Percentiles rank a stretch among this genome's conserved stretches.
Conservation (phyloP, 1,140 invertebrate species). For the Diachasma alloeum region DNA sequence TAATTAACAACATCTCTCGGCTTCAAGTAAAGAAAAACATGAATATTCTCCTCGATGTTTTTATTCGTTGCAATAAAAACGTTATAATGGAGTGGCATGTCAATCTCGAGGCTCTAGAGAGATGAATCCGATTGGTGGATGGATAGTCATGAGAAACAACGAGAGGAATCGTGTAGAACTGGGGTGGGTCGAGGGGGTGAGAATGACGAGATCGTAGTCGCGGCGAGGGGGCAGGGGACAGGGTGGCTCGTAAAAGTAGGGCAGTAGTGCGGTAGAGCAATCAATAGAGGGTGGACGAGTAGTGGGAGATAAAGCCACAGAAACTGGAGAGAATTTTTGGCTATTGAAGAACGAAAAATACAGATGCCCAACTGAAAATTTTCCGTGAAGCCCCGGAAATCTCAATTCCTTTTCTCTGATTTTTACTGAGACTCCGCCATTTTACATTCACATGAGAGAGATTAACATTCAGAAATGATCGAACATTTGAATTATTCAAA, state of each 20-base stretch:
- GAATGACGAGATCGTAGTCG: not conserved
- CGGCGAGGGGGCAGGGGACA: not conserved
- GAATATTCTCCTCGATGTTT: not conserved
- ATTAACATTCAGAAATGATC: too few relatives aligned
- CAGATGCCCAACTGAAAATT: too few relatives aligned
- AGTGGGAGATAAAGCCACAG: constrained; percentile 47
- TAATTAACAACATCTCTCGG: too few relatives aligned
- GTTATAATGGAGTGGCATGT: not conserved
- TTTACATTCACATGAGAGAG: too few relatives aligned
- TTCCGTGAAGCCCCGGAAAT: too few relatives aligned
- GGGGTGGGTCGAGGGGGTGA: not conserved
- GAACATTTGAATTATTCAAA: too few relatives aligned
- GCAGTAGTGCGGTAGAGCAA: constrained; percentile 65
- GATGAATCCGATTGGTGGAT: not conserved
- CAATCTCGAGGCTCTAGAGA: not conserved
- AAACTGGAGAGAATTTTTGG: constrained; percentile 26
- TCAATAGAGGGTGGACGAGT: constrained; percentile 59
- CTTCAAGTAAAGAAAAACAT: too few relatives aligned
- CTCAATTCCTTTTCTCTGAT: too few relatives aligned
- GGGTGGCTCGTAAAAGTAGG: constrained; percentile 57
- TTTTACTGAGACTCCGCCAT: too few relatives aligned
- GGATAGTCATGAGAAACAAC: not conserved
- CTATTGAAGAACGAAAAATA: not conserved
- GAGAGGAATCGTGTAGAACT: too few relatives aligned
- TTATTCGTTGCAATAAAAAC: not conserved